These are phyloP conservation scores for Aleiodes sp. DNA, from an alignment of 1,140 invertebrate species.

Conservation along the genomic window DNA sequence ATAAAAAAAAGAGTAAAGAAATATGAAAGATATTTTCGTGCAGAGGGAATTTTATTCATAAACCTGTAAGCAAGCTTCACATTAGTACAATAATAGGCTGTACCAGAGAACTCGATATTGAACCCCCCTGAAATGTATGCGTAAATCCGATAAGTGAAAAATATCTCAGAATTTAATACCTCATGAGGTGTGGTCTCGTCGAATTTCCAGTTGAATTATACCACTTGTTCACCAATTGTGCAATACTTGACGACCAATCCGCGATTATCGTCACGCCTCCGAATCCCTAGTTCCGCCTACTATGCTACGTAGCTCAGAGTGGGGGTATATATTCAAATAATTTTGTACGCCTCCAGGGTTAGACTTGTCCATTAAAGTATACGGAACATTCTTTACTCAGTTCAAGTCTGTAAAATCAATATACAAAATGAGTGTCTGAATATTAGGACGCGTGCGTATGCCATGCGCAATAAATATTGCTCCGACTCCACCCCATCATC, in stretches of 20 bases:
- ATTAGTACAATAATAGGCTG: background rate
- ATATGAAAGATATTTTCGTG: no score
- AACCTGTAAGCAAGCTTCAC: background rate
- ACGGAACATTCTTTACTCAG: background rate
- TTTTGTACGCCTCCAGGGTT: background rate
- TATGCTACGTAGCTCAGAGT: background rate
- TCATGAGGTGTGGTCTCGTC: background rate
- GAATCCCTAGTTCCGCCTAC: background rate
- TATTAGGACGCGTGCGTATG: conserved; percentile 53
- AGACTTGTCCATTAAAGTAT: background rate
- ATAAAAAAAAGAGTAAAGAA: no score
- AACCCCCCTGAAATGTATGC: conserved; percentile 2
- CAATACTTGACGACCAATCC: background rate
- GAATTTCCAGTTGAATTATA: background rate
- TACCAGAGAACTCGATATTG: background rate
- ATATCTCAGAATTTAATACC: background rate
- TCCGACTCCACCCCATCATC: no score
- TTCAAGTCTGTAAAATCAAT: conserved; percentile 50
- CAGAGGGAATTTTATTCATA: no score
- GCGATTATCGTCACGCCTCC: background rate
- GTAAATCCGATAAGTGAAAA: conserved; percentile 6
- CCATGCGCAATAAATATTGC: background rate
- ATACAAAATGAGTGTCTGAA: conserved; percentile 52
- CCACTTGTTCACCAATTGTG: conserved; percentile 7
- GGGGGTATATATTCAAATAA: background rate